Base-by-base conservation (phyloP, 2,888 invertebrate genomes). In the Troides oblongomaculatus region DNA sequence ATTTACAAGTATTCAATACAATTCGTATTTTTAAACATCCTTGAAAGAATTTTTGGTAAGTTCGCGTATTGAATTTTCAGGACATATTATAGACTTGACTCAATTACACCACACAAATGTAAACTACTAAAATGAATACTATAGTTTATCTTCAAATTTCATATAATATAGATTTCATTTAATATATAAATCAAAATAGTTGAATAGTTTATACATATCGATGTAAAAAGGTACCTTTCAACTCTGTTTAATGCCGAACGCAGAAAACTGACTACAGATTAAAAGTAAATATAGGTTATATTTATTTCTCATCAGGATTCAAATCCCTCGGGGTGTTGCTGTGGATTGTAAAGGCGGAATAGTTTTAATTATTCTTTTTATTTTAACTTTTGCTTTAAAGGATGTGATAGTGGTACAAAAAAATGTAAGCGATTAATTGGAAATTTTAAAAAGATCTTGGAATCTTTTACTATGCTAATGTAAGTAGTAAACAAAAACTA, bases 291-390 rank as follows among this genome's bases (percentile, higher is more conserved):
- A 46, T 21, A 65, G 56, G 57, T 61, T 57, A 57, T 62, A 30
- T 69, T 64, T 69, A 61, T 65, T n/a, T 69, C 62, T 65, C 64
- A 69, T 69, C 69, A 69, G 10, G n/a, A 56, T 43, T 69, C 43
- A 65, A 56, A 23, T 69, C 69, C 64, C 64, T 56, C 2, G 64
- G 25, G 65, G 10, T 12, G 6, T 23, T 10, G 14, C 17, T 17
- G 12, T 30, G 46, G 18, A 57, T 46, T 69, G 56, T 57, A 57
- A 63, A 50, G 36, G 36, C n/a, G 23, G 36, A 25, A 18, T 43
- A 14, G 53, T 43, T 60, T 60, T 62, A 14, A 67, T 61, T 66
- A 66, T 66, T 61, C 17, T 18, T 56, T 53, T 21, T 56, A 61
- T 53, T n/a, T 18, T n/a, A n/a, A 53, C 53, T 18, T 53, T 53